These are phyloP conservation scores for Canis aureus DNA, from an alignment of 2,113 vertebrate species.

Conservation along the genomic window DNA sequence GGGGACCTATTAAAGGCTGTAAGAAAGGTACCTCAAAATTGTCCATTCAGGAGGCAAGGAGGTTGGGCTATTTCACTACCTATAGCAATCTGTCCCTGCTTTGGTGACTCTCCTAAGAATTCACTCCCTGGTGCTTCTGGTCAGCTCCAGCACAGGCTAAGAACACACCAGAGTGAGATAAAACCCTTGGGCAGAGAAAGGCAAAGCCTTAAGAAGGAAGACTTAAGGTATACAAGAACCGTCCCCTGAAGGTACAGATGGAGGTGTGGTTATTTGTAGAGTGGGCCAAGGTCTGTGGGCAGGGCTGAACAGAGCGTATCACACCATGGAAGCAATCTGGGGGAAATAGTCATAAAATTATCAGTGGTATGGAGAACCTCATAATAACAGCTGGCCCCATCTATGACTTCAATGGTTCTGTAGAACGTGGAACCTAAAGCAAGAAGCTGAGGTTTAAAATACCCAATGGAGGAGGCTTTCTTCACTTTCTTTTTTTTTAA, in stretches of 20 bases:
- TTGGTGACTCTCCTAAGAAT: neutral
- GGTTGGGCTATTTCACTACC: rapidly evolving
- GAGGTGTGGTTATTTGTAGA: neutral
- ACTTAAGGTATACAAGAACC: neutral
- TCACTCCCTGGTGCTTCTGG: neutral
- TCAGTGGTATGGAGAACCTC: neutral
- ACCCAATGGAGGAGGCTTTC: neutral
- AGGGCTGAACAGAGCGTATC: too few species aligned
- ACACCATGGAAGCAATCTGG: neutral
- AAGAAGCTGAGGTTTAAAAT: neutral
- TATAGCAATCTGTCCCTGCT: too few species aligned
- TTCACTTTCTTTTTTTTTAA: neutral
- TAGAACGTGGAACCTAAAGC: neutral
- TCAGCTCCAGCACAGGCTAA: neutral
- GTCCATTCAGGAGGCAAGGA: neutral
- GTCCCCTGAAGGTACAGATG: neutral
- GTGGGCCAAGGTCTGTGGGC: neutral
- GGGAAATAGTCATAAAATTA: neutral
- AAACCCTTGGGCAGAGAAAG: neutral
- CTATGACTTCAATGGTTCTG: neutral
- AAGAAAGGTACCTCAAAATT: neutral
- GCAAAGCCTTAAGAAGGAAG: neutral
- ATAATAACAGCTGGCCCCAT: neutral
- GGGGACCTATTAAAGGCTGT: neutral
- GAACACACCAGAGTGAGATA: neutral